Evolutionary conservation across 2,888 invertebrate genomes (phyloP).

Genomic region (Apeira syringaria): DNA sequence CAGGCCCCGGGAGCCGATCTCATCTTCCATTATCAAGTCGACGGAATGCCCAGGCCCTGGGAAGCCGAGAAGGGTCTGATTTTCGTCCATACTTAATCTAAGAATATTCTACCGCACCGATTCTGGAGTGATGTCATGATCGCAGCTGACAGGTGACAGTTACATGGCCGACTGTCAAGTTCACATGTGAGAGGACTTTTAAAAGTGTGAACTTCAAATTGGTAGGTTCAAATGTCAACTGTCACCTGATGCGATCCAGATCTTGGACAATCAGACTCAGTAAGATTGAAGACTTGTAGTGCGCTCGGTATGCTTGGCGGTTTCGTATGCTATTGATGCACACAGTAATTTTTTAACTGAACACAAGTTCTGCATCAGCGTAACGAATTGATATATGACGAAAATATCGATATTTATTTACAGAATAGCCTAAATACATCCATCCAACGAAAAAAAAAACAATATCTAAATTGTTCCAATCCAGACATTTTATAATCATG

Average conservation of each 20-base stretch:
- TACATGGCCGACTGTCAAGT: slow-evolving; percentile 30
- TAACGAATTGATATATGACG: neutral
- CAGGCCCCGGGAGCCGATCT: slow-evolving; percentile 80
- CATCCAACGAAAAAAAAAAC: slow-evolving; percentile 16
- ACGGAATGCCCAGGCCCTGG: slow-evolving; percentile 74
- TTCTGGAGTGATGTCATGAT: slow-evolving; percentile 71
- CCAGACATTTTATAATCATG: slow-evolving; percentile 19
- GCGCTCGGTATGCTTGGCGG: slow-evolving; percentile 17
- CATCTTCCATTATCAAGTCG: slow-evolving; percentile 67
- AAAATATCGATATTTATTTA: neutral
- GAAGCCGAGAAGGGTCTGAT: slow-evolving; percentile 79
- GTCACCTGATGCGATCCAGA: slow-evolving; percentile 6
- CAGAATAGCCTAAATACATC: slow-evolving; percentile 9
- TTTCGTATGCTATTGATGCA: slow-evolving; percentile 13
- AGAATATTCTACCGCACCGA: slow-evolving; percentile 80
- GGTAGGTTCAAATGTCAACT: neutral
- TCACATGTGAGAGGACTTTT: slow-evolving; percentile 24
- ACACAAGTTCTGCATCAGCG: neutral
- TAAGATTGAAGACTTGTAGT: slow-evolving; percentile 3
- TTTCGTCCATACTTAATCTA: slow-evolving; percentile 79
- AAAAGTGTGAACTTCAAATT: neutral
- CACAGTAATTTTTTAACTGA: neutral
- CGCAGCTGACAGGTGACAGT: slow-evolving; percentile 34
- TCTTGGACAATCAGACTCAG: neutral
- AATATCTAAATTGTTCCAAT: slow-evolving; percentile 20